These are phyloP conservation scores for Pseudopodoces humilis DNA, from an alignment of 2,113 vertebrate species.

Conservation along the genomic window DNA sequence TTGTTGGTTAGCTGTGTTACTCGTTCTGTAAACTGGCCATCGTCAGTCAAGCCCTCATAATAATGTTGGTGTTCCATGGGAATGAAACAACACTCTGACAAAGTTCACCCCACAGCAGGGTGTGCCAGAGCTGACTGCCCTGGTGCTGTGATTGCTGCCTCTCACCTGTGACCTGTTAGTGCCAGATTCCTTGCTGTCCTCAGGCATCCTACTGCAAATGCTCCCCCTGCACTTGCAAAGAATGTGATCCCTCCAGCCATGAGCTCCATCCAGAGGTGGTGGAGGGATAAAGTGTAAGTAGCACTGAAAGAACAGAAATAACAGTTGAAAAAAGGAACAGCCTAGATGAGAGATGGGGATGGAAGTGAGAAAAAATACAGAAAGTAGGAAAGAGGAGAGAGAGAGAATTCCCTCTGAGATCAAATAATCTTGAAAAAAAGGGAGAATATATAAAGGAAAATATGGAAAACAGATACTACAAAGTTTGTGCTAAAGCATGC, in stretches of 20 bases:
- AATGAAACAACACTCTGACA: not conserved
- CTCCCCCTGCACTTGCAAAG: rapidly evolving
- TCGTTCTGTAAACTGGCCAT: not conserved
- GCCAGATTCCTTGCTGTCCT: not conserved
- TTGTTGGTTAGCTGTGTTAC: not conserved
- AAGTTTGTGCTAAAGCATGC: not conserved
- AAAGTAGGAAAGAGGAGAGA: not conserved
- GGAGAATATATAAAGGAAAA: not conserved
- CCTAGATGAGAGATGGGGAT: not conserved
- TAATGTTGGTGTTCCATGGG: not conserved
- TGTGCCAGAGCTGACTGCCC: not conserved
- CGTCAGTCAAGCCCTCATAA: not conserved
- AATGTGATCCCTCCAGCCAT: rapidly evolving
- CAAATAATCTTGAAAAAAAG: not conserved
- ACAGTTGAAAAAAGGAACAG: not conserved
- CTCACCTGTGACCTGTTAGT: not conserved
- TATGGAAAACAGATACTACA: not conserved
- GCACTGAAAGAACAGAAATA: not conserved
- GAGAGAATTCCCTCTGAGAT: not conserved
- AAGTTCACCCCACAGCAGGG: not conserved
- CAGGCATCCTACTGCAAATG: not conserved
- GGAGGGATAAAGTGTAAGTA: not conserved
- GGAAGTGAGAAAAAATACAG: not conserved
- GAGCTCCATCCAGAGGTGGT: not conserved
- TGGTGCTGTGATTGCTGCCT: not conserved